Base-by-base conservation (phyloP, 2,888 invertebrate species). In the Cyaniris semiargus region DNA sequence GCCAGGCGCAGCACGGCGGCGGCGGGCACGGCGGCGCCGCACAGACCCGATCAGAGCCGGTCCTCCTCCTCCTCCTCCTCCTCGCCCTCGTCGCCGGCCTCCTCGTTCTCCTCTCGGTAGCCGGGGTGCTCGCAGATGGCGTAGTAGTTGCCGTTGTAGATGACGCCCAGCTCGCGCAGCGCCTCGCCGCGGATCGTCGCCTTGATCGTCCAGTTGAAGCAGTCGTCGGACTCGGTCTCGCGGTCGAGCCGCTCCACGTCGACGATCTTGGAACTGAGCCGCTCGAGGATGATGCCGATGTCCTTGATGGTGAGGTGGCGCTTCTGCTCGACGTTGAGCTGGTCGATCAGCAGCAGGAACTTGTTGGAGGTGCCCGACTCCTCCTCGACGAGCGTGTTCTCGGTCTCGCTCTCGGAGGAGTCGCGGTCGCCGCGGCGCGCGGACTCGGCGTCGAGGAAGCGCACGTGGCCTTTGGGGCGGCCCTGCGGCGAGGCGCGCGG, bases 121-220 rank as follows among this genome's bases (percentile, higher is more conserved):
- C 98, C 98, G 78, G 98, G 98, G 92, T 98, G 98, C 91, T 98
- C 98, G 86, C 97, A 97, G 89, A 98, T 98, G 83, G 98, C 97
- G 94, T 98, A 98, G 93, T 98, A 98, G 94, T 98, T 98, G 81
- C 98, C 98, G 93, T 98, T 98, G 94, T 98, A 98, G 88, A 98
- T 97, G 84, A 98, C 97, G 81, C 98, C 98, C 81, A 98, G 95
- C 91, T 98, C 98, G 78, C 98, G 95, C 85, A 98, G 94, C 84
- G 97, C 97, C 91, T 98, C 98, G 76, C 98, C 98, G 80, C 98
- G 95, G 88, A 98, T 98, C 84, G 98, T 97, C 85, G 98, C 98
- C 93, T 98, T 98, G 94, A 98, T 98, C 91, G 98, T 98, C 98
- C 98, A 98, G 93, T 98, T 98, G 95, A 98, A 98, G 89, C 98